Conservation (phyloP, 92 coral and sea anemone genomes). For the Epizoanthus stellaris region DNA sequence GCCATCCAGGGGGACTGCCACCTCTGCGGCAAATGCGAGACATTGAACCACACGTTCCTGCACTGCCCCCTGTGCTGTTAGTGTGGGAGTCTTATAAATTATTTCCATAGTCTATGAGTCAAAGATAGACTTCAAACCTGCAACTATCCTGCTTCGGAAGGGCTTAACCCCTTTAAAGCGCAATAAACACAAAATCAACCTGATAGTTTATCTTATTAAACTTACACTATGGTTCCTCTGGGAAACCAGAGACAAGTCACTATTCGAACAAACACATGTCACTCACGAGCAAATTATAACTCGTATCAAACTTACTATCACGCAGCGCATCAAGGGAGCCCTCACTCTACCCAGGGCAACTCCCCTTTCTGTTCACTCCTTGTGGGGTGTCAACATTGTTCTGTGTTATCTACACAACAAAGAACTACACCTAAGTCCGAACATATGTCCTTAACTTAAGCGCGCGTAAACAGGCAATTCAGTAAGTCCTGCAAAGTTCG, state of each 20-base stretch:
- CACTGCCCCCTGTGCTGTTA: not conserved
- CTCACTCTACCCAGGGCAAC: no score
- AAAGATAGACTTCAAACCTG: not conserved
- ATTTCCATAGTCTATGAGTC: not conserved
- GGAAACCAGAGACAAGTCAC: slow-evolving; percentile 1
- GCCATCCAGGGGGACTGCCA: slow-evolving; percentile 6
- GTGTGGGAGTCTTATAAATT: not conserved
- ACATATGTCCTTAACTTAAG: no score
- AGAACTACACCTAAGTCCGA: no score
- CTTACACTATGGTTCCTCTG: not conserved
- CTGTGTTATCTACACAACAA: no score
- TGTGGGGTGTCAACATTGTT: no score
- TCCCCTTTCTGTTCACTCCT: no score
- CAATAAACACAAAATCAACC: not conserved
- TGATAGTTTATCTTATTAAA: not conserved
- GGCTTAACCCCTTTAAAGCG: not conserved
- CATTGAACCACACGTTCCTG: slow-evolving; percentile 3
- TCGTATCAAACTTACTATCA: not conserved
- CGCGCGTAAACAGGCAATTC: no score
- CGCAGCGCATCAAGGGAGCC: no score
- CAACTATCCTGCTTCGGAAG: not conserved
- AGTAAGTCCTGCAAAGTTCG: no score
- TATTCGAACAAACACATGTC: not conserved
- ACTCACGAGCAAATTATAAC: not conserved
- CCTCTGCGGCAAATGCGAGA: slow-evolving; percentile 10